Evolutionary conservation across 2,113 vertebrate species (phyloP), one percentile per base, ranked within the genome.

Genomic region (Fukomys damarensis): DNA sequence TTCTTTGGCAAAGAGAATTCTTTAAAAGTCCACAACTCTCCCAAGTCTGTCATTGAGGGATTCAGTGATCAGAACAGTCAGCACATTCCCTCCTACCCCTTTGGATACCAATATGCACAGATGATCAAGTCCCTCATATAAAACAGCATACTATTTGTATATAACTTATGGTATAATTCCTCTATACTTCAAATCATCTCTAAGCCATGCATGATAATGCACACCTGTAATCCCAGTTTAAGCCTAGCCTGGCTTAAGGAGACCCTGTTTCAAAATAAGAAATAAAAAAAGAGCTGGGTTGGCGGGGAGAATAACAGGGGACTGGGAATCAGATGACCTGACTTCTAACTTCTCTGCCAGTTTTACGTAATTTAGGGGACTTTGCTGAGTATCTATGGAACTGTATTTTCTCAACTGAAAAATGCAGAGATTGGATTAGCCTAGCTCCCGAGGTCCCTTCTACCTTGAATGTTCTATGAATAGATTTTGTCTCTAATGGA

Each of bases 401-500:
- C 0, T 65, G 61, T 2, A 58, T 66, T 84, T 87, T 81, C 54
- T 66, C 52, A 65, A 84, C 2, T 77, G 49, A 91, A 65, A 91
- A 93, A 72, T 66, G 63, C 58, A 43, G 76, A 79, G 19, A 96
- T 28, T 70, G 38, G 61, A 61, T 80, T 74, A 61, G 38, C 72
- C 46, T 61, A 56, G 30, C 63, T 87, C 35, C 66, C 49, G 58
- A 82, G n/a, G 38, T 93, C 14, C 38, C 52, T 81, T 82, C 38
- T 59, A 89, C 65, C 35, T 94, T 93, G 97, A 86, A 54, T 41
- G 4, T 20, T 92, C 63, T 82, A 56, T 88, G 89, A 96, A 81
- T 90, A 95, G 56, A 93, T 95, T 90, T 94, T 65, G 20, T 92
- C 65, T 91, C 79, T 80, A 79, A 58, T 84, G 80, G 83, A 82